These are phyloP conservation scores for Gallinago jamesoni DNA, from an alignment of 2,113 vertebrate genomes.

Conservation along the genomic window DNA sequence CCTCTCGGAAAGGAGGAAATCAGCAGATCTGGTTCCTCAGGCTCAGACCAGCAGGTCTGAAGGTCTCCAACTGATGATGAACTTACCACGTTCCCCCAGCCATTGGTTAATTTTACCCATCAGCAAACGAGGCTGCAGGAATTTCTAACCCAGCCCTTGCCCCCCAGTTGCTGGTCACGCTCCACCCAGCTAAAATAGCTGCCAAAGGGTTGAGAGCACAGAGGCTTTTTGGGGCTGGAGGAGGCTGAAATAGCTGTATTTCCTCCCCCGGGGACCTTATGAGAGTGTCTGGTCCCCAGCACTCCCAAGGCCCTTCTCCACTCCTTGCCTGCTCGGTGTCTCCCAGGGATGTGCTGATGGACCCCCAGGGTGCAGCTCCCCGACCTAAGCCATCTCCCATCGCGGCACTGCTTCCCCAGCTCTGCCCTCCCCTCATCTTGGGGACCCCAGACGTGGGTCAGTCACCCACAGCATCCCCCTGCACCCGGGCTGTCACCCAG, in stretches of 20 bases:
- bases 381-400: neutral
- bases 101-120: neutral
- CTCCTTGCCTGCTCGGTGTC: neutral
- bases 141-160: neutral
- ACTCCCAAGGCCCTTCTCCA: neutral
- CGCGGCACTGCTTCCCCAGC: neutral
- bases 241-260: neutral
- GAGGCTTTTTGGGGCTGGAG: neutral
- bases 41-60: neutral
- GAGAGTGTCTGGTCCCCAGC: neutral
- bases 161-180: rapidly evolving
- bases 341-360: rapidly evolving
- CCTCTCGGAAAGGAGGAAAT: conserved; percentile 20
- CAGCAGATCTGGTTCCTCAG: conserved; percentile 23
- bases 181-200: rapidly evolving
- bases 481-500: neutral
- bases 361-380: neutral
- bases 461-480: neutral
- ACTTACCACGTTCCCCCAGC: neutral
- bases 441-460: rapidly evolving
- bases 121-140: neutral
- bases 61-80: conserved; percentile 24
- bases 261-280: neutral
- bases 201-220: neutral
- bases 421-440: neutral